A percentile compares a stretch with the other conserved stretches of the same genome.
Conservation (phyloP, 2,113 vertebrate genomes). For the Chloropsis hardwickii region DNA sequence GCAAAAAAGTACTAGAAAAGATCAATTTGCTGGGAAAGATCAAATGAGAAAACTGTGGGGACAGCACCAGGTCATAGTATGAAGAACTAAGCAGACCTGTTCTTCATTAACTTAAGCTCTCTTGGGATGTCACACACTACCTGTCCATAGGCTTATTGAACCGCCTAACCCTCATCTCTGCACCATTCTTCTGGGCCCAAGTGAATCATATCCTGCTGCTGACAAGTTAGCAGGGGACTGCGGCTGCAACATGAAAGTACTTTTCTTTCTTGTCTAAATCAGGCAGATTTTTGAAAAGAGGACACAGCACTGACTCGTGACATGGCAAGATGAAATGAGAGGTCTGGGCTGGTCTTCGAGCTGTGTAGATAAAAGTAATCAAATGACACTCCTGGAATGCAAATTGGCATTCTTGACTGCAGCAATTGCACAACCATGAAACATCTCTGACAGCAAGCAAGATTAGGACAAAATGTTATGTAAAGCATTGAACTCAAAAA, state of each 20-base stretch:
- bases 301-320: constrained; percentile 82
- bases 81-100: constrained; percentile 91
- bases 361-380: constrained; percentile 92
- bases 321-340: constrained; percentile 84
- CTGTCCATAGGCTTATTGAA: constrained; percentile 95
- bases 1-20: constrained; percentile 77
- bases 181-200: constrained; percentile 76
- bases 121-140: constrained; percentile 87
- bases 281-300: constrained; percentile 82
- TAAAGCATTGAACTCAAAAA: constrained; percentile 80
- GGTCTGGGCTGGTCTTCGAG: constrained; percentile 79
- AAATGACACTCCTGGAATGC: constrained; percentile 95
- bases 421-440: constrained; percentile 85
- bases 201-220: constrained; percentile 83
- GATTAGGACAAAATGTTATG: constrained; percentile 86
- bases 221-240: constrained; percentile 83
- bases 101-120: constrained; percentile 93
- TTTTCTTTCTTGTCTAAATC: constrained; percentile 82
- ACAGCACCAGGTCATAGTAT: constrained; percentile 85
- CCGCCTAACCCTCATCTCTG: constrained; percentile 84
- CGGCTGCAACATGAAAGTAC: constrained; percentile 82
- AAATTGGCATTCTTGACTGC: constrained; percentile 90
- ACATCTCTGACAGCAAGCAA: constrained; percentile 85
- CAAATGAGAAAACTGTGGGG: constrained; percentile 86
- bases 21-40: constrained; percentile 85